phyloP scores from a whole-genome alignment of 2,888 invertebrate species.

The Eilema sororculum region DNA sequence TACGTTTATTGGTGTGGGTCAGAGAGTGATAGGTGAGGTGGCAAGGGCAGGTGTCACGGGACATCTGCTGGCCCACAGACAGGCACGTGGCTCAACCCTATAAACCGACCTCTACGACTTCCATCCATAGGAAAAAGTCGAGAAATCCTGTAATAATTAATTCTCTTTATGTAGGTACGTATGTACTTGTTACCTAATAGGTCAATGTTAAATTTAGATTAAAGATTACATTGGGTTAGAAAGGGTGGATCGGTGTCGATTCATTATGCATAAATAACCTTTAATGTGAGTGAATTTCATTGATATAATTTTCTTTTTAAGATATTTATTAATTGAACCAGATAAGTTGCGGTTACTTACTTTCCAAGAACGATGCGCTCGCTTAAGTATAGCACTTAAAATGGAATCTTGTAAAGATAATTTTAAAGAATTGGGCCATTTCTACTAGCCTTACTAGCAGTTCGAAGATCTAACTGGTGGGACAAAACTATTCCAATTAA shows the following conservation, averaged over 20 bases:
- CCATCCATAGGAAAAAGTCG: constrained; percentile 73
- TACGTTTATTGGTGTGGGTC: constrained; percentile 63
- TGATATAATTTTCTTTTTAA: background rate
- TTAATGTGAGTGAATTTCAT: background rate
- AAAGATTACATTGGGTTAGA: background rate
- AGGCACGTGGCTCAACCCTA: constrained; percentile 85
- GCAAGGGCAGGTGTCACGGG: constrained; percentile 84
- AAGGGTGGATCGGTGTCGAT: background rate
- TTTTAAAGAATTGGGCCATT: constrained; percentile 1
- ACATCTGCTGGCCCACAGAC: constrained; percentile 81
- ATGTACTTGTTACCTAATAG: constrained; percentile 24
- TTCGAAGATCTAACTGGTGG: constrained; percentile 1
- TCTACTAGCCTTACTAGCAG: background rate
- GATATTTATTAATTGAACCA: constrained; percentile 3
- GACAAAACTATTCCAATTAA: constrained; percentile 1
- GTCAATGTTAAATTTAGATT: constrained; percentile 20
- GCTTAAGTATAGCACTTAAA: constrained; percentile 4
- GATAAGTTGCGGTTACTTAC: constrained; percentile 4
- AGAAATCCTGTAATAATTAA: constrained; percentile 71
- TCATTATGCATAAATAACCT: background rate
- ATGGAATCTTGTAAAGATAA: constrained; percentile 1
- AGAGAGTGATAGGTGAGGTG: constrained; percentile 78
- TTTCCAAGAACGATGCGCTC: background rate
- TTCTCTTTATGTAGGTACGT: constrained; percentile 23
- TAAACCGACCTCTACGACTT: constrained; percentile 72